Percentiles rank a stretch among this genome's conserved stretches.
These are phyloP conservation scores for Acipenser oxyrinchus DNA, from an alignment of 2,797 vertebrate species.

Conservation along the genomic window DNA sequence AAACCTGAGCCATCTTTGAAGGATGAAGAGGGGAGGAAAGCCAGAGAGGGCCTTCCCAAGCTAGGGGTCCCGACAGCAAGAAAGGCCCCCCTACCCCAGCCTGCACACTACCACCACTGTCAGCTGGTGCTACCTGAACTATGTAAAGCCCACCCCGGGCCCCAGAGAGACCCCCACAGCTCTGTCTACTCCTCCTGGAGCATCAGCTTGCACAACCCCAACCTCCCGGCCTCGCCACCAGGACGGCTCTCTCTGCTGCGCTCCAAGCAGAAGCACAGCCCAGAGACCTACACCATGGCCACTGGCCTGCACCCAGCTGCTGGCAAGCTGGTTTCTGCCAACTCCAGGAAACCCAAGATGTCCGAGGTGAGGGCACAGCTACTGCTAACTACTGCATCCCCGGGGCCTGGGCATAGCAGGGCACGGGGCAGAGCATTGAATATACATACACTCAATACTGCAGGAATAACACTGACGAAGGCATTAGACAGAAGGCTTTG, in stretches of 20 bases:
- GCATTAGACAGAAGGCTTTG: not conserved
- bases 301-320: conserved; percentile 56
- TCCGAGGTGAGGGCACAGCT: conserved; percentile 75
- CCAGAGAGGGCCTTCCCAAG: conserved; percentile 23
- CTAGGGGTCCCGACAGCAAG: conserved; percentile 48
- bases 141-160: conserved; percentile 87
- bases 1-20: conserved; percentile 25
- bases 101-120: conserved; percentile 91
- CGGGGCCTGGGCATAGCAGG: no score
- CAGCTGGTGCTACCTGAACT: conserved; percentile 99
- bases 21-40: conserved; percentile 29
- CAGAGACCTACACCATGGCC: conserved; percentile 89
- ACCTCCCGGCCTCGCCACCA: conserved; percentile 90
- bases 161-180: conserved; percentile 69
- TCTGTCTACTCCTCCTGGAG: conserved; percentile 96
- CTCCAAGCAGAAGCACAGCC: conserved; percentile 90
- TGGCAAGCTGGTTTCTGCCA: conserved; percentile 62
- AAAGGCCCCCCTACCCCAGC: conserved; percentile 74
- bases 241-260: conserved; percentile 84
- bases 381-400: no score
- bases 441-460: conserved; percentile 3
- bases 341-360: conserved; percentile 67
- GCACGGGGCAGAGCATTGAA: no score
- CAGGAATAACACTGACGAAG: conserved; percentile 9
- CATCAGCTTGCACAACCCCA: conserved; percentile 90